Evolutionary conservation across 35 echinoderm and acorn worm genomes (phyloP), one percentile per base, ranked within the genome.

Genomic region (Apostichopus californicus): DNA sequence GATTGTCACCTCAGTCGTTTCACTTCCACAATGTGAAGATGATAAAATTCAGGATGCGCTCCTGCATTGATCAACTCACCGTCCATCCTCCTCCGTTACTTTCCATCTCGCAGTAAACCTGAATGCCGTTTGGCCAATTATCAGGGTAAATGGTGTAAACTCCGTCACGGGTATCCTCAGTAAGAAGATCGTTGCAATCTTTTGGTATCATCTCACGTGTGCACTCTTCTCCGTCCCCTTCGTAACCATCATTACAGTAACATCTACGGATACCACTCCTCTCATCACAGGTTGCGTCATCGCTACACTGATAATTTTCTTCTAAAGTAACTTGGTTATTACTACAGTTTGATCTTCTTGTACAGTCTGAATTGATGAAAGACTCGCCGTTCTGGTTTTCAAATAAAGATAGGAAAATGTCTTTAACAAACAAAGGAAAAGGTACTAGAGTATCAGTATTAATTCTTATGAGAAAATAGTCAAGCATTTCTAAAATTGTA

Each of bases 21-120:
- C n/a, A n/a, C n/a, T n/a, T n/a, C 28, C 28, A 34, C 1, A 0
- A 34, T 1, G 28, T 34, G 2, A 34, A 34, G 28, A 34, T 34
- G 28, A n/a, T 34, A 34, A 34, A 1, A 34, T 34, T 34, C 28
- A 34, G 28, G 28, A 34, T 34, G 28, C 28, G 28, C 28, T 34
- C 28, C 28, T 34, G 28, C 1, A 1, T 34, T 34, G 28, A 34
- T 34, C 28, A 60, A 73, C 71, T 73, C 71, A 73, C 71, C 71
- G 71, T 73, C 71, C 71, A 73, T 6, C 71, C 71, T 73, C 71
- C 71, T 73, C 71, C 71, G 14, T 73, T 73, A n/a, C 71, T 73
- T 73, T 73, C 15, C 71, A 73, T 73, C 71, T 73, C 71, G 6
- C 71, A 73, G 15, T 73, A 5, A 73, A 73, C 71, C 71, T 73